Evolutionary conservation across 2,797 vertebrate genomes (phyloP).

Genomic region (Mormyrops boulengeri): DNA sequence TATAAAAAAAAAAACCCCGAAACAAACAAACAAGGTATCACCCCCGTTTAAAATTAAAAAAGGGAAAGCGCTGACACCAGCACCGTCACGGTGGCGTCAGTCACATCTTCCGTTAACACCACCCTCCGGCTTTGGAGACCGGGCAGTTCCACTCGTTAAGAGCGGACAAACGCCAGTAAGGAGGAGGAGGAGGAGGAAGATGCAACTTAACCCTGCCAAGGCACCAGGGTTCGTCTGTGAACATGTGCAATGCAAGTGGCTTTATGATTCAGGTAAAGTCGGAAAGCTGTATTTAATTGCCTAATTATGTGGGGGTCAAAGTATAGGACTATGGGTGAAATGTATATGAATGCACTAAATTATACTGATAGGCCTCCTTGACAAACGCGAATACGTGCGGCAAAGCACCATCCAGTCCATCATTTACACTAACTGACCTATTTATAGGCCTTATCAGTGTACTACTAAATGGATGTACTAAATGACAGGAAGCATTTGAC

Average conservation of each 20-base stretch:
- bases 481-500: not conserved
- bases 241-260: not conserved
- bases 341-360: not conserved
- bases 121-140: conserved; percentile 55
- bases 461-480: not conserved
- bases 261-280: not conserved
- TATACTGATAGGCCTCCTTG: not conserved
- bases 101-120: conserved; percentile 28
- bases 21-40: not conserved
- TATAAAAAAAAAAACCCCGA: conserved; percentile 21
- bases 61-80: not conserved
- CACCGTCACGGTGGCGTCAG: not conserved
- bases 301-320: not conserved
- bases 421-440: not conserved
- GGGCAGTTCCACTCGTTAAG: conserved; percentile 61
- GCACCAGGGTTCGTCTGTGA: not conserved
- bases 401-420: not conserved
- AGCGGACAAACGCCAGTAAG: conserved; percentile 46
- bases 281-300: not conserved
- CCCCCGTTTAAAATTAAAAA: not conserved
- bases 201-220: conserved; percentile 53
- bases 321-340: not conserved
- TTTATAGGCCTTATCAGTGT: not conserved
- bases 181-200: conserved; percentile 27
- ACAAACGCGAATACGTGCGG: not conserved